Base-by-base conservation (phyloP, 2,113 vertebrate genomes). In the Falcunculus frontatus region DNA sequence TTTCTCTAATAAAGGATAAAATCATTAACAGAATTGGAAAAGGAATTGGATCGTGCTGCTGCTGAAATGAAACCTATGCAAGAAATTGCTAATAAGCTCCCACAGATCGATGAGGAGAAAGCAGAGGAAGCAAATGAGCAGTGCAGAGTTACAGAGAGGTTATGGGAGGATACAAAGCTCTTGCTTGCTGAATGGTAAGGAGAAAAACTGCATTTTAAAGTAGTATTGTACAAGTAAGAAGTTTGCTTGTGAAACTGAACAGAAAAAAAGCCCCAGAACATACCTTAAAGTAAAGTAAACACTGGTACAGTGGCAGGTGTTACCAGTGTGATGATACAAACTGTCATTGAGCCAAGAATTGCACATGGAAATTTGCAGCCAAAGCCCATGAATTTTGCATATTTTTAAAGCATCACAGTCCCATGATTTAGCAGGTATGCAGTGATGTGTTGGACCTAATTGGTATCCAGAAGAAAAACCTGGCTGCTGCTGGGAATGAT, bases 131-230 rank as follows among this genome's bases (percentile, higher is more conserved):
- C 97, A 93, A 97, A 83, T n/a, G 85, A 97, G 10, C 94, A 97
- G 75, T 98, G 96, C 86, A 80, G 96, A 91, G 95, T 96, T 52
- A 95, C 98, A 59, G 97, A 98, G 53, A 80, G 86, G 20, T 96
- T 99, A 92, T 99, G 98, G 99, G 98, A 98, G 68, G 98, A 98
- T 39, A 98, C 98, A 13, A 98, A 98, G 79, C 97, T 93, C 62
- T 93, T 97, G 3, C 93, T 99, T 79, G 92, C 86, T 62, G 98
- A 99, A 87, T 96, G 98, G 99, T 99, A 96, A 98, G 98, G 70
- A 83, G 82, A 65, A 81, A 87, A 70, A 14, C 55, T 57, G n/a
- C 7, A 7, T 90, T 94, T 92, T 72, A 16, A 85, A 69, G 23
- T 56, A 23, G 13, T 35, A 4, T 63, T 77, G 27, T 72, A 52